phyloP scores from a whole-genome alignment of 2,797 vertebrate genomes.

The Anabas testudineus region DNA sequence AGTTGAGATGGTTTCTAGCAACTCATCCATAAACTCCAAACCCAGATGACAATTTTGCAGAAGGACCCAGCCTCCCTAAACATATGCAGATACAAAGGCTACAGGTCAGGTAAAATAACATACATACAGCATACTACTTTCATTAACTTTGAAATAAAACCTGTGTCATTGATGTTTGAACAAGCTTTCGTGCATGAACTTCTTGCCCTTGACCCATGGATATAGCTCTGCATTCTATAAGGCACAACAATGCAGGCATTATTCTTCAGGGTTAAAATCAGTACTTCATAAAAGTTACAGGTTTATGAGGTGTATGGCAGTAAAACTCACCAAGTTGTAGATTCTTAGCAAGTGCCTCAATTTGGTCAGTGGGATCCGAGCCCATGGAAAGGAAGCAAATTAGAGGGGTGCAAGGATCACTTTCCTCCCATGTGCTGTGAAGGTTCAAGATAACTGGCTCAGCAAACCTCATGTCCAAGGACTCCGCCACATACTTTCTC shows the following conservation, averaged over 20 bases:
- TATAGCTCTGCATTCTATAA: constrained; percentile 76
- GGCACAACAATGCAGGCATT: not conserved
- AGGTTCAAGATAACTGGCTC: constrained; percentile 89
- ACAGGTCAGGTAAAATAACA: constrained; percentile 8
- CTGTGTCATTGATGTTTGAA: constrained; percentile 84
- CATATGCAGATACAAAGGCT: constrained; percentile 15
- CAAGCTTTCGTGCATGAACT: constrained; percentile 87
- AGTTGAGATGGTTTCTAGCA: constrained; percentile 81
- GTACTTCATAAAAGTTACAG: constrained; percentile 2
- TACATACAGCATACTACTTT: not conserved
- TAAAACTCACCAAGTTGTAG: constrained; percentile 83
- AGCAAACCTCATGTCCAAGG: constrained; percentile 84
- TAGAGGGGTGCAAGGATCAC: constrained; percentile 84
- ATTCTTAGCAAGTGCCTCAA: constrained; percentile 86
- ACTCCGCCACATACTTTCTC: constrained; percentile 85
- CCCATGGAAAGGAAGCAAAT: constrained; percentile 91
- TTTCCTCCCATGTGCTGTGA: constrained; percentile 88
- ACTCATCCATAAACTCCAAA: constrained; percentile 89
- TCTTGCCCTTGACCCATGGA: constrained; percentile 93
- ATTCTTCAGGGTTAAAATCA: not conserved
- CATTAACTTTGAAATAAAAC: constrained; percentile 57
- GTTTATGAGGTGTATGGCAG: not conserved
- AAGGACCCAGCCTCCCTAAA: constrained; percentile 89
- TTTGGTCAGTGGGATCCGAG: constrained; percentile 88
- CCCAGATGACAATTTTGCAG: constrained; percentile 91